Percentiles rank a stretch among this genome's conserved stretches.
Evolutionary conservation across 2,888 invertebrate species (phyloP).

Genomic region (Eupithecia tripunctaria): DNA sequence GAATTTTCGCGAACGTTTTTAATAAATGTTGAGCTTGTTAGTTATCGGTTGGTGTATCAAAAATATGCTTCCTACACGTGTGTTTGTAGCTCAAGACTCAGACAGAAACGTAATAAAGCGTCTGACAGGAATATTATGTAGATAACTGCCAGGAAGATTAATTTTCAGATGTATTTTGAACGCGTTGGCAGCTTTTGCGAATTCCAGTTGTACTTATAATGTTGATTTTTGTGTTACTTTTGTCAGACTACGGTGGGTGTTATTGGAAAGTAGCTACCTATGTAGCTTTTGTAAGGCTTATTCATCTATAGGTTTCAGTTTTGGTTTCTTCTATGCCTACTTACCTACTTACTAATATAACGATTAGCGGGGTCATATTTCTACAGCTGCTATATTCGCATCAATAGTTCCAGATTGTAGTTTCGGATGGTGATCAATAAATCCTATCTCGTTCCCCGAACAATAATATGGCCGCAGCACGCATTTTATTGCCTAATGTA

Average conservation of each 20-base stretch:
- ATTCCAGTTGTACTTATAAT: neutral
- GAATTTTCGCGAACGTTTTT: conserved; percentile 56
- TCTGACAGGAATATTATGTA: conserved; percentile 54
- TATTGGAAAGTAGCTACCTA: neutral
- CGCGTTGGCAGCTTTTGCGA: neutral
- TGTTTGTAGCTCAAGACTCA: conserved; percentile 52
- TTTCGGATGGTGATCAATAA: conserved; percentile 26
- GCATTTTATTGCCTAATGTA: conserved; percentile 51
- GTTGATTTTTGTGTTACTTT: neutral
- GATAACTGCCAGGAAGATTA: conserved; percentile 54
- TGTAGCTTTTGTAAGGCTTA: neutral
- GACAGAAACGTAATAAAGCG: conserved; percentile 65
- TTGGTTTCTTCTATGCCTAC: neutral
- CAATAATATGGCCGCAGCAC: conserved; percentile 49
- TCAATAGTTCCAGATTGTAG: conserved; percentile 8
- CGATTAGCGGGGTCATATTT: neutral
- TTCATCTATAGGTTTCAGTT: neutral
- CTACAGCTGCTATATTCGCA: neutral
- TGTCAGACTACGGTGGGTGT: neutral
- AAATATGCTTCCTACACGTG: conserved; percentile 58
- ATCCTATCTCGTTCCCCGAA: conserved; percentile 42
- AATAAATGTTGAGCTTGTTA: conserved; percentile 60
- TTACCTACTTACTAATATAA: neutral
- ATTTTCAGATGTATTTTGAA: conserved; percentile 35
- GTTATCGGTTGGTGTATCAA: conserved; percentile 68